Evolutionary conservation across 2,888 invertebrate genomes (phyloP).

Genomic region (Cerceris rybyensis): DNA sequence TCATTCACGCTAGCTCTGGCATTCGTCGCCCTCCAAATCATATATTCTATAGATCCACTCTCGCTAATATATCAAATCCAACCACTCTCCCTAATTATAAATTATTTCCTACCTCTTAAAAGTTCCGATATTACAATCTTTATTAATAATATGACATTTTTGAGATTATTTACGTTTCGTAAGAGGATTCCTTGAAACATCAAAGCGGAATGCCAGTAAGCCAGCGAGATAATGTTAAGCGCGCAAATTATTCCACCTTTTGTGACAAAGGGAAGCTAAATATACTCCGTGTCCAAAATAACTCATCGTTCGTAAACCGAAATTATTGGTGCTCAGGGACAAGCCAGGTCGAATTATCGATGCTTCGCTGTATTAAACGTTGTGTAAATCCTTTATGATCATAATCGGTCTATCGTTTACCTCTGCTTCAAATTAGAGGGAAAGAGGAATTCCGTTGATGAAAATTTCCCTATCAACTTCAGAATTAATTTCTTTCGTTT

Average conservation of each 20-base stretch:
- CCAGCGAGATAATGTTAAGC: constrained; percentile 12
- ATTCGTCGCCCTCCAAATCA: too few species aligned
- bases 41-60: too few species aligned
- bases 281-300: constrained; percentile 29
- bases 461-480: too few species aligned
- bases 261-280: constrained; percentile 46
- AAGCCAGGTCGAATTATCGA: constrained; percentile 32
- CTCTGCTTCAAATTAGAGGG: background rate
- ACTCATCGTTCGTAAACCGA: constrained; percentile 27
- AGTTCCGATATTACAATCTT: too few species aligned
- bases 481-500: background rate
- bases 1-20: too few species aligned
- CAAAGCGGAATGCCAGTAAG: background rate
- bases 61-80: too few species aligned
- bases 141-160: too few species aligned
- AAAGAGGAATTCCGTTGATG: too few species aligned
- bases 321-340: background rate
- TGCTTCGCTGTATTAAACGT: background rate
- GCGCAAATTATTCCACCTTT: constrained; percentile 17
- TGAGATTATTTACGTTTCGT: too few species aligned
- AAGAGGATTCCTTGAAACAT: constrained; percentile 18
- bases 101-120: too few species aligned
- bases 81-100: too few species aligned
- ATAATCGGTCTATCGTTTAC: background rate
- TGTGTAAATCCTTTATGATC: background rate